Evolutionary conservation across 1,140 invertebrate genomes (phyloP), one percentile per base, ranked within the genome.

Genomic region (Asobara japonica): DNA sequence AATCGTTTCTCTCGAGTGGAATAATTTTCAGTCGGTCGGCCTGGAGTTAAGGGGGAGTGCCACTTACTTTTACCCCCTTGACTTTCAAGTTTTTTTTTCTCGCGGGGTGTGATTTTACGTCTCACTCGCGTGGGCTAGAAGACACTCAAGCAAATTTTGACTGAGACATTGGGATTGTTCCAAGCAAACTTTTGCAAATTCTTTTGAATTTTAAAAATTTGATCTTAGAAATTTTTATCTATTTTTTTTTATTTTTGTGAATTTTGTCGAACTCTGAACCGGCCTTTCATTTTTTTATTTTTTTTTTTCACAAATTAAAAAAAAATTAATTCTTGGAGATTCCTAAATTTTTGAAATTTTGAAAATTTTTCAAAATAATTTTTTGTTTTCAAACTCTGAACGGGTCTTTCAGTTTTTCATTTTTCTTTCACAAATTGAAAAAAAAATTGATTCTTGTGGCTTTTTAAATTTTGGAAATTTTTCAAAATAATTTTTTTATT

Each of bases 1-100:
- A 78, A 78, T 78, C 77, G 75, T 69, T 76, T 68, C 71, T 68
- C 38, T 76, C 69, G 65, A 75, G 75, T 73, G 73, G 75, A 78
- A 78, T 76, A 78, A 78, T 78, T 69, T 73, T 71, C 51, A 56
- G 51, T 56, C 20, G 22, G 51, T 56, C 22, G 22, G 18, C 51
- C 51, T 56, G 22, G 25, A 56, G 51, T 56, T 56, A 25, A 56
- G 25, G 51, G 41, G 36, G 66, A 41, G 66, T 62, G 73, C 67
- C 60, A 38, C 41, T 25, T 51, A 67, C 61, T 69, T 60, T 33
- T 56, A 16, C 10, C 51, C 10, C 48, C 13, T 33, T 30, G 11
- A 38, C 13, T 56, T 56, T 56, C 11, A 13, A 6, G n/a, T 56
- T 56, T 56, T 27, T 22, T 56, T 4, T 22, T 13, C 11, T 11